Evolutionary conservation across 2,888 invertebrate genomes (phyloP).

Genomic region (Hemistola chrysoprasaria): DNA sequence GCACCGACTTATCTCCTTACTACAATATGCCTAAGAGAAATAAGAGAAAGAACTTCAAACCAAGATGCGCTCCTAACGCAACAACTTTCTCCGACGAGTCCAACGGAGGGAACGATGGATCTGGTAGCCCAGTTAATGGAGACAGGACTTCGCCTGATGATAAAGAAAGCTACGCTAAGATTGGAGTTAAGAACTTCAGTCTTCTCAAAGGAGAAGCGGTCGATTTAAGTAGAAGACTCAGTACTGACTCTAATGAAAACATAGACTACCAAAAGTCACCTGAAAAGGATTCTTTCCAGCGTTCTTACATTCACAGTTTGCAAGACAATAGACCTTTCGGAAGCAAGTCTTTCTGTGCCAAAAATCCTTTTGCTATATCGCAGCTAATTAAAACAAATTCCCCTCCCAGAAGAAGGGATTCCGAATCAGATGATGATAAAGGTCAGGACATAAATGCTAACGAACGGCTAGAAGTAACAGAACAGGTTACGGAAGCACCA

Average conservation of each 20-base stretch:
- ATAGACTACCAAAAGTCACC: constrained; percentile 75
- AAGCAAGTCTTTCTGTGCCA: constrained; percentile 80
- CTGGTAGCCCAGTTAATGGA: constrained; percentile 63
- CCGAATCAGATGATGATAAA: constrained; percentile 72
- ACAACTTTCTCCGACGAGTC: constrained; percentile 76
- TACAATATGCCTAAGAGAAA: constrained; percentile 85
- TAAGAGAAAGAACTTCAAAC: constrained; percentile 90
- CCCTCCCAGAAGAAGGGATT: constrained; percentile 78
- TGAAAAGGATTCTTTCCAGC: constrained; percentile 74
- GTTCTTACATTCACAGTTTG: constrained; percentile 76
- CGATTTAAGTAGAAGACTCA: constrained; percentile 74
- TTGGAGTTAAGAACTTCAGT: constrained; percentile 76
- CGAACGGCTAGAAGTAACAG: constrained; percentile 52
- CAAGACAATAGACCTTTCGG: constrained; percentile 71
- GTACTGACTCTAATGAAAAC: constrained; percentile 79
- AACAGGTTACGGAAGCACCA: constrained; percentile 38
- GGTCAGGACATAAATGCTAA: constrained; percentile 33
- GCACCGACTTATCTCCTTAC: constrained; percentile 67
- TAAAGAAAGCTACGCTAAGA: constrained; percentile 60
- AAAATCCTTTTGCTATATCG: constrained; percentile 81
- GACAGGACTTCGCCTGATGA: constrained; percentile 66
- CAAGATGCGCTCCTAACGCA: constrained; percentile 85
- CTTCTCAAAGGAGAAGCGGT: constrained; percentile 74
- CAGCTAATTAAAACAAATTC: constrained; percentile 80
- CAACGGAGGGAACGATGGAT: constrained; percentile 58